These are phyloP conservation scores for Eupristina koningsbergeri DNA, from an alignment of 1,140 invertebrate species.

Conservation along the genomic window DNA sequence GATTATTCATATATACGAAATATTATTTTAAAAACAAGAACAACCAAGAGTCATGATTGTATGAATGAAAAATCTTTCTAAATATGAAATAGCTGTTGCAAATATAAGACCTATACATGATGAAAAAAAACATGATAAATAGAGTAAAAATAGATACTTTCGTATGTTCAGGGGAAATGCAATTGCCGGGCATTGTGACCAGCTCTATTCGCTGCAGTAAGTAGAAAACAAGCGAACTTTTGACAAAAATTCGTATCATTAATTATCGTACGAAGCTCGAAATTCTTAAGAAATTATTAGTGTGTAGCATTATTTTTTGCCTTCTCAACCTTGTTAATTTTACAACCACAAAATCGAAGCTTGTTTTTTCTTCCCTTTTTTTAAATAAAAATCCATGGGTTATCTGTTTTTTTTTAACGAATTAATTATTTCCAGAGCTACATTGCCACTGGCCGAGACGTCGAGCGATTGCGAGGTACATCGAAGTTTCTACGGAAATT, in stretches of 20 bases:
- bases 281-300: slow-evolving; percentile 54
- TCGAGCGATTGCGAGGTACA: slow-evolving; percentile 73
- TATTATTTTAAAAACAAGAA: slow-evolving; percentile 1
- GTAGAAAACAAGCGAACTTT: slow-evolving; percentile 62
- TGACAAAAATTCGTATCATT: no score
- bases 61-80: not conserved
- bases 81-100: slow-evolving; percentile 3
- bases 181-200: slow-evolving; percentile 73
- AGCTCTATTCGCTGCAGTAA: slow-evolving; percentile 74
- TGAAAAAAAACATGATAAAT: slow-evolving; percentile 34
- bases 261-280: slow-evolving; percentile 49
- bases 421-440: slow-evolving; percentile 78
- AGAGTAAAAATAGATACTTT: slow-evolving; percentile 60
- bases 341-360: slow-evolving; percentile 38
- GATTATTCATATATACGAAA: not conserved
- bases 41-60: not conserved
- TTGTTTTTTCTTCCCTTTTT: slow-evolving; percentile 32
- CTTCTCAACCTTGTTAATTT: slow-evolving; percentile 46
- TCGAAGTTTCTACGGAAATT: slow-evolving; percentile 67
- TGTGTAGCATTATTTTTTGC: slow-evolving; percentile 55
- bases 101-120: slow-evolving; percentile 2
- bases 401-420: not conserved
- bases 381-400: not conserved
- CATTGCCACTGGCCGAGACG: slow-evolving; percentile 82
- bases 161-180: slow-evolving; percentile 73